Evolutionary conservation across 2,888 invertebrate genomes (phyloP), one percentile per base, ranked within the genome.

Genomic region (Fabriciana adippe): DNA sequence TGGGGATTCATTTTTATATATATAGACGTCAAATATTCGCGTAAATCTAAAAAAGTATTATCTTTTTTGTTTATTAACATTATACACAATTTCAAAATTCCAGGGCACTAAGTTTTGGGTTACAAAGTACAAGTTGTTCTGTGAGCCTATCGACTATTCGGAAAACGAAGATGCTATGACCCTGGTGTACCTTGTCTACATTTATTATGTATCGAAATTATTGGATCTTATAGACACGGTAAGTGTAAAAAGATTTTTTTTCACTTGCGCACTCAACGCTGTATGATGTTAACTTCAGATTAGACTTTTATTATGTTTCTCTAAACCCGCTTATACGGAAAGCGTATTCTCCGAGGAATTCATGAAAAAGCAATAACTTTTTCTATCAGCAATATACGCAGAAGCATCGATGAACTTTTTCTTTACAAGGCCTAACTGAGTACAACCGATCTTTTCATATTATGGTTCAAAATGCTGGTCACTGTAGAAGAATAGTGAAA

Each of bases 201-300:
- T 50, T 1, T 92, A 91, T 70, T 90, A 70, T 66, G 1, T 86
- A 0, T 64, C 83, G 2, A 92, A 92, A 73, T 15, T 89, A 1
- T 8, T 85, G 2, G 92, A 92, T 74, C 80, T 92, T 0, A 53
- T 86, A 0, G 92, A 92, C 67, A 92, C 92, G 50, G 92, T 92
- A 74, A 83, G 87, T 81, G n/a, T 16, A 13, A 21, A 14, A 16
- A 26, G 3, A 4, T 4, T 26, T 26, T 26, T 14, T 14, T 41
- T 35, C 13, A 26, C 16, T 14, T 18, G 16, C 50, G 50, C 45
- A 1, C 14, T 6, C 13, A 4, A 15, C 4, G 26, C 26, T 31
- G 13, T 6, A 14, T 11, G 2, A 18, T 35, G 21, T 6, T 59
- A 16, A 51, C n/a, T 51, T 11, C 16, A 16, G 47, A 21, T 6